Evolutionary conservation across 2,888 invertebrate genomes (phyloP).

Genomic region (Rhopalosiphum nymphaeae): DNA sequence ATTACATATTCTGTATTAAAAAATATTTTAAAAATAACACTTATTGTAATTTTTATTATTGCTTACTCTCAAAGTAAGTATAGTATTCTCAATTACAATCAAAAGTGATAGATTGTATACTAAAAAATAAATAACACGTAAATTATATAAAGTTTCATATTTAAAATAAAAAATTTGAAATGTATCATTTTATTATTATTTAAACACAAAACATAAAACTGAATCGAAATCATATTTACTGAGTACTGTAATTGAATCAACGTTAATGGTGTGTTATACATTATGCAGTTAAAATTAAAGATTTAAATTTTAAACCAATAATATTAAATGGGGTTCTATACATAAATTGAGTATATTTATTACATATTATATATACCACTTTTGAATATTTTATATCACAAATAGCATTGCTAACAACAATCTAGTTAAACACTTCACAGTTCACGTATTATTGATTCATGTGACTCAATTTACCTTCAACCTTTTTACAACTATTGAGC

Average conservation of each 20-base stretch:
- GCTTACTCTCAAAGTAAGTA: not conserved
- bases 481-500: not conserved
- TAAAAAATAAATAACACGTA: not conserved
- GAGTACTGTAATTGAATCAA: not conserved
- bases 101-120: not conserved
- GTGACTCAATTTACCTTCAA: not conserved
- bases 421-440: not conserved
- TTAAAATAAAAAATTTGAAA: not conserved
- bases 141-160: not conserved
- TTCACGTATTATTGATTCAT: not conserved
- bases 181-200: not conserved
- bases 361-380: not conserved
- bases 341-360: not conserved
- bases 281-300: not conserved
- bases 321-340: not conserved
- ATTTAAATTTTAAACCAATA: not conserved
- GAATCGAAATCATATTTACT: not conserved
- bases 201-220: not conserved
- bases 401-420: not conserved
- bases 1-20: not conserved
- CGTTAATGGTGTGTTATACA: not conserved
- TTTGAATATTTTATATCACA: not conserved
- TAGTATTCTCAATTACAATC: not conserved
- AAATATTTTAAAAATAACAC: not conserved
- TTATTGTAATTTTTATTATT: not conserved